These are phyloP conservation scores for Nansenia antarctica DNA, from an alignment of 2,113 vertebrate genomes.

Conservation along the genomic window DNA sequence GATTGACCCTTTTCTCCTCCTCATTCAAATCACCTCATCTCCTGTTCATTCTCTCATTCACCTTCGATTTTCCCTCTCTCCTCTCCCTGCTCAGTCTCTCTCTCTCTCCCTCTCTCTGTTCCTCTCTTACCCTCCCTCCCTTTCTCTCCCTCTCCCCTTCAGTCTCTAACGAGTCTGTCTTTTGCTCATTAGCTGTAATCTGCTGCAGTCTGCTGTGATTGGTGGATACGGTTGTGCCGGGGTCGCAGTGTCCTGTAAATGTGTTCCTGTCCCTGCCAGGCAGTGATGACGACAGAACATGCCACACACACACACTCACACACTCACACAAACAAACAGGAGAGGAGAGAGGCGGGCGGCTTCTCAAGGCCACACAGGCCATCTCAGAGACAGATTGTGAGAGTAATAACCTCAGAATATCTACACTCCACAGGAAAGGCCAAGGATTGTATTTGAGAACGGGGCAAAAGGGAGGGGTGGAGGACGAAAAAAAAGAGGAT, in stretches of 20 bases:
- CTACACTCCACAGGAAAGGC: neutral
- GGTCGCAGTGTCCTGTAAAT: slow-evolving; percentile 9
- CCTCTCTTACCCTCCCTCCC: neutral
- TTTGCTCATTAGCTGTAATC: slow-evolving; percentile 3
- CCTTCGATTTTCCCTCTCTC: neutral
- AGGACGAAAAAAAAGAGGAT: neutral
- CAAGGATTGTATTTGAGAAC: neutral
- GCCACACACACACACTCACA: neutral
- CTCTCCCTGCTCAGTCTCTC: neutral
- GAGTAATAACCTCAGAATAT: neutral
- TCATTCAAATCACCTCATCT: neutral
- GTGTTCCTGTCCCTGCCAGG: neutral
- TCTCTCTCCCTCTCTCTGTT: neutral
- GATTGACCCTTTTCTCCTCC: neutral
- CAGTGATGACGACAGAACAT: neutral
- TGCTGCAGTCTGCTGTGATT: slow-evolving; percentile 9
- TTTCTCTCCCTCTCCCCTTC: neutral
- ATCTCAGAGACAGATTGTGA: neutral
- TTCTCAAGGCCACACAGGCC: neutral
- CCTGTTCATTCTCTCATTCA: neutral
- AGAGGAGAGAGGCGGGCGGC: neutral
- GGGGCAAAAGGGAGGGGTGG: neutral
- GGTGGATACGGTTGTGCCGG: neutral
- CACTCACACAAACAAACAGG: neutral
- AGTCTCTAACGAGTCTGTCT: slow-evolving; percentile 7